A percentile compares a stretch with the other conserved stretches of the same genome.
These are phyloP conservation scores for Augochlora pura DNA, from an alignment of 1,140 invertebrate genomes.

Conservation along the genomic window DNA sequence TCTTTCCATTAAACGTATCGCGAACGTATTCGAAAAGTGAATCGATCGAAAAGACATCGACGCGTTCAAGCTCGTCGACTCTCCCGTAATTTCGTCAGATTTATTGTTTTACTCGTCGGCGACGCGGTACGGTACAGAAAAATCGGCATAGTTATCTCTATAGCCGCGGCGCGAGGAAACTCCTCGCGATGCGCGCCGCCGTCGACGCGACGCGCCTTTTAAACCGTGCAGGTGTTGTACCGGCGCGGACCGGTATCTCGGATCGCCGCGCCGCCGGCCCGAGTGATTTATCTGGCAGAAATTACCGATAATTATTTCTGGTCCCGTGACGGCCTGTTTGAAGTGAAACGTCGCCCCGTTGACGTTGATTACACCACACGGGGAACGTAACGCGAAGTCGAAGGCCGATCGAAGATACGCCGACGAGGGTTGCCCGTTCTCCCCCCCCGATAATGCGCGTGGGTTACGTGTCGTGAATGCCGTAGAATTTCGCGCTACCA, in stretches of 20 bases:
- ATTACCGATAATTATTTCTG: constrained; percentile 51
- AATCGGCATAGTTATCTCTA: background rate
- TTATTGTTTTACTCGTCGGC: no score
- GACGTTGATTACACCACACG: constrained; percentile 40
- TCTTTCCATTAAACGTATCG: no score
- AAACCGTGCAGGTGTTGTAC: constrained; percentile 27
- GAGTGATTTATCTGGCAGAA: constrained; percentile 42
- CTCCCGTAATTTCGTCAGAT: no score
- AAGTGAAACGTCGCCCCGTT: constrained; percentile 40
- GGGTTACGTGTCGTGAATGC: constrained; percentile 29
- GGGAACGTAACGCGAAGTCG: constrained; percentile 10
- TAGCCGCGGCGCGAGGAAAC: background rate
- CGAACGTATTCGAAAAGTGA: no score
- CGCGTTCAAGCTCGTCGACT: no score
- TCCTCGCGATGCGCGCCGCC: background rate
- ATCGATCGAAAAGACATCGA: no score
- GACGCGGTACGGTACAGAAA: background rate
- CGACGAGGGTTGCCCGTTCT: constrained; percentile 31
- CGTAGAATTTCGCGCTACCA: constrained; percentile 24
- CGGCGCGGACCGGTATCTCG: constrained; percentile 16
- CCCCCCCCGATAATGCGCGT: constrained; percentile 31
- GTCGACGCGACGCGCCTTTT: constrained; percentile 26
- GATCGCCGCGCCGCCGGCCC: background rate
- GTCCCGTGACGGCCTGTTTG: constrained; percentile 1
- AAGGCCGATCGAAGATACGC: constrained; percentile 37